Base-by-base conservation (phyloP, 1,140 invertebrate species). In the Eulimnadia texana region DNA sequence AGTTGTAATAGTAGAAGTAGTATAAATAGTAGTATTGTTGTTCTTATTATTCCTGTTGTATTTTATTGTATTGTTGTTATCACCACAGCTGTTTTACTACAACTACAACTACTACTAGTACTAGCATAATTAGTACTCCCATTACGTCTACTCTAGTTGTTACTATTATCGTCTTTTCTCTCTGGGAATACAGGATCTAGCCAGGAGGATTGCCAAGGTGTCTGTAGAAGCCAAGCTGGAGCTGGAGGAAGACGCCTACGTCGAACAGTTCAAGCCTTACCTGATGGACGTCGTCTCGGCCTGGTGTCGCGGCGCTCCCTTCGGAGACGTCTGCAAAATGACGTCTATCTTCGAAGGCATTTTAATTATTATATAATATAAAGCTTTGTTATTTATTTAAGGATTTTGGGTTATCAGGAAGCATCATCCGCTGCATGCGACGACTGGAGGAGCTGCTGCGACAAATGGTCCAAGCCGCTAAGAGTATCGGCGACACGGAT, bases 261-360 rank as follows among this genome's bases (percentile, higher is more conserved):
- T 98, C 9, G 86, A 92, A 53, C 84, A 84, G 68, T 98, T 99
- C 69, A 92, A 90, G 69, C 92, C 93, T 20, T 91, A 82, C 67
- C 78, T 99, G 29, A 98, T 99, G 93, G 94, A 98, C 72, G 86
- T 99, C n/a, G 91, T 98, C 20, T 83, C 89, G 70, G 82, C 88
- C 0, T 99, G 96, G 97, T 90, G 90, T 68, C 93, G 93, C 68
- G 95, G 95, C 22, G 82, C 87, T 19, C 79, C 80, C n/a, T 99
- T 99, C 73, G 76, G 85, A 63, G 81, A 93, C 70, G 83, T 99
- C 64, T 96, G 92, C 76, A 88, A 91, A 76, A 96, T 96, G 86
- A 98, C 94, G 0, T 92, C 98, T 68, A 90, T 98, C 59, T 99
- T 97, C 78, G 96, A 99, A 85, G 96, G 89, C 86, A 71, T 67